These are phyloP conservation scores for Pteromalus puparum DNA, from an alignment of 1,140 invertebrate genomes.

Conservation along the genomic window DNA sequence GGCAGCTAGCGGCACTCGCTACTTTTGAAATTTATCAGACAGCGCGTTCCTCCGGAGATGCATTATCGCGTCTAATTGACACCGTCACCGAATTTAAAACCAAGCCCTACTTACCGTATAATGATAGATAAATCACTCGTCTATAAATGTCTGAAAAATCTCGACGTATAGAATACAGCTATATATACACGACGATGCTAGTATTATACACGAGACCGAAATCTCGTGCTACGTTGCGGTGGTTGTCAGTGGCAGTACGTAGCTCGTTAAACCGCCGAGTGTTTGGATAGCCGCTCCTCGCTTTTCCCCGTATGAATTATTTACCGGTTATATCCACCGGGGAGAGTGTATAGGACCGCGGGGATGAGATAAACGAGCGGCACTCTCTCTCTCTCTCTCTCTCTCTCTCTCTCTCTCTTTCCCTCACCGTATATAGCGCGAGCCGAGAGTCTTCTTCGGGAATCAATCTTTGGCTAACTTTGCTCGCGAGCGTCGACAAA, in stretches of 20 bases:
- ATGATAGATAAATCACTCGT: conserved; percentile 10
- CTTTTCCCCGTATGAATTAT: conserved; percentile 37
- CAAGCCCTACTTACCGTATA: not conserved
- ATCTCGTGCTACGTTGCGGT: not conserved
- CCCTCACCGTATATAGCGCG: not conserved
- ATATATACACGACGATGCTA: not conserved
- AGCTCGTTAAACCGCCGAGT: conserved; percentile 43
- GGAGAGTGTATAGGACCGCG: not conserved
- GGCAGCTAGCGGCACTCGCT: not conserved
- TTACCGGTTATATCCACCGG: conserved; percentile 44
- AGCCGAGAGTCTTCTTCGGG: not conserved
- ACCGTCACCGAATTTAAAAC: conserved; percentile 8
- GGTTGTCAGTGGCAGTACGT: not conserved
- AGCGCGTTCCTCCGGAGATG: not conserved
- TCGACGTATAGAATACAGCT: no score
- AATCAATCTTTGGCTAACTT: conserved; percentile 44
- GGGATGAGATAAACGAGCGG: conserved; percentile 21
- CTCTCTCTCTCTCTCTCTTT: not conserved
- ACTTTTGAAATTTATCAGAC: not conserved
- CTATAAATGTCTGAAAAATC: no score
- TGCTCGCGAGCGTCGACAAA: not conserved
- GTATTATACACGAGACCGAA: not conserved
- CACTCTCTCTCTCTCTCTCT: not conserved
- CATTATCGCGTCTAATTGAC: conserved; percentile 33
- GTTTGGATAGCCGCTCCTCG: conserved; percentile 30